Evolutionary conservation across 2,113 vertebrate genomes (phyloP).

Genomic region (Zeus faber): DNA sequence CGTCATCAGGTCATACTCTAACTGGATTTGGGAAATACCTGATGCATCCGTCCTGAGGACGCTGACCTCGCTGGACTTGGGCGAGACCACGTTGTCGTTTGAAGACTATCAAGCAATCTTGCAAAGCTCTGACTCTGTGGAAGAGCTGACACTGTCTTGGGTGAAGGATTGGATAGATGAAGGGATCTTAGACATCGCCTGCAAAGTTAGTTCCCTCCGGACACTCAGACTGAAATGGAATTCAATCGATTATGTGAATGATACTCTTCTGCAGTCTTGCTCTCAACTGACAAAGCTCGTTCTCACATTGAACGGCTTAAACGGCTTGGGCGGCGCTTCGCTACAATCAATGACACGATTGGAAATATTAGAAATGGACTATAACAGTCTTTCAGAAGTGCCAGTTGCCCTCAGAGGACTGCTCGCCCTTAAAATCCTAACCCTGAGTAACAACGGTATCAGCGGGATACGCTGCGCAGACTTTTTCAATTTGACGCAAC

Average conservation of each 20-base stretch:
- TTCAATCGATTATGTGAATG: conserved; percentile 20
- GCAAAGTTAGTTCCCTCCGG: conserved; percentile 40
- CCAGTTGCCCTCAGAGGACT: conserved; percentile 26
- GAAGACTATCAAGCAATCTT: conserved; percentile 8
- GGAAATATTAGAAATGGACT: conserved; percentile 12
- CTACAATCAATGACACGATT: conserved; percentile 35
- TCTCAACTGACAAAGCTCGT: conserved; percentile 33
- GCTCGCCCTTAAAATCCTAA: conserved; percentile 32
- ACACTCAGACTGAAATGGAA: conserved; percentile 46
- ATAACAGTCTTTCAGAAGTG: conserved; percentile 35
- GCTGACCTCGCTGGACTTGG: conserved; percentile 30
- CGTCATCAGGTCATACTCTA: conserved; percentile 1
- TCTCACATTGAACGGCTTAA: conserved; percentile 35
- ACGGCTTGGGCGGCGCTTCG: not conserved
- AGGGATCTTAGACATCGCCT: conserved; percentile 49
- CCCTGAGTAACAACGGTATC: conserved; percentile 52
- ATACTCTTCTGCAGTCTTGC: conserved; percentile 31
- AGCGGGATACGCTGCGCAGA: conserved; percentile 27
- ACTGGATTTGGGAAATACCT: conserved; percentile 26
- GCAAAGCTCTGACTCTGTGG: conserved; percentile 40
- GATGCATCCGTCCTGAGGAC: conserved; percentile 42
- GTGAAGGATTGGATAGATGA: conserved; percentile 24
- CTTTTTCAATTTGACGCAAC: conserved; percentile 34
- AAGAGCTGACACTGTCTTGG: conserved; percentile 45
- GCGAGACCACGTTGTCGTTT: not conserved